phyloP scores from a whole-genome alignment of 2,797 vertebrate species.

The Amblyopsis hoosieri region DNA sequence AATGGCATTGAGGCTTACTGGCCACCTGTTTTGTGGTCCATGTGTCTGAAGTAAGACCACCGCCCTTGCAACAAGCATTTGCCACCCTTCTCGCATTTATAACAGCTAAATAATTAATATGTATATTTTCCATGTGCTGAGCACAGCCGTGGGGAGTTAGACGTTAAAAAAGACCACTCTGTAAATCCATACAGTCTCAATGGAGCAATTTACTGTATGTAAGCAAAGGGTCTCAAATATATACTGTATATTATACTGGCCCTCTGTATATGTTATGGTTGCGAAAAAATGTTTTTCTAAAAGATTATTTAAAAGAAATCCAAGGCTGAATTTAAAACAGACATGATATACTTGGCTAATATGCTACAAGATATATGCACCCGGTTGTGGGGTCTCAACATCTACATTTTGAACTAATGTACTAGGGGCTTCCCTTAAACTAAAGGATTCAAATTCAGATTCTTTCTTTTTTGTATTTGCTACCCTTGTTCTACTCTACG shows the following conservation, averaged over 20 bases:
- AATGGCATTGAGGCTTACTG: slow-evolving; percentile 16
- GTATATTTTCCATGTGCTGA: slow-evolving; percentile 66
- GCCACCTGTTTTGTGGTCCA: slow-evolving; percentile 1
- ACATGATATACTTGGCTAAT: too few species aligned
- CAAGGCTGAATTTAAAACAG: too few species aligned
- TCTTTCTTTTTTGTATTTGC: background rate
- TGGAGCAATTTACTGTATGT: slow-evolving; percentile 23
- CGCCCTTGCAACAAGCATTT: slow-evolving; percentile 15
- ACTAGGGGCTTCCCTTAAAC: slow-evolving; percentile 2
- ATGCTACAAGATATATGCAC: too few species aligned
- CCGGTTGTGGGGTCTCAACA: too few species aligned
- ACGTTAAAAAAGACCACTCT: slow-evolving; percentile 61
- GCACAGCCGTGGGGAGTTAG: slow-evolving; percentile 64
- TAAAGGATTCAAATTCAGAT: slow-evolving; percentile 23
- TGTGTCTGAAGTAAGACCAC: slow-evolving; percentile 33
- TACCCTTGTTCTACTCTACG: background rate
- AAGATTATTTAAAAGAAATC: too few species aligned
- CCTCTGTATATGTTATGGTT: too few species aligned
- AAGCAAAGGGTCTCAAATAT: too few species aligned
- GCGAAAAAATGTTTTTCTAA: too few species aligned
- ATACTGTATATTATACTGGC: too few species aligned
- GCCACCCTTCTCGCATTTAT: slow-evolving; percentile 42
- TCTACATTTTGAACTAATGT: slow-evolving; percentile 1
- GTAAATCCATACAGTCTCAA: slow-evolving; percentile 45
- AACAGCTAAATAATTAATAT: slow-evolving; percentile 74